Conservation (phyloP, 1,140 invertebrate genomes). For the Thaumetopoea pityocampa region DNA sequence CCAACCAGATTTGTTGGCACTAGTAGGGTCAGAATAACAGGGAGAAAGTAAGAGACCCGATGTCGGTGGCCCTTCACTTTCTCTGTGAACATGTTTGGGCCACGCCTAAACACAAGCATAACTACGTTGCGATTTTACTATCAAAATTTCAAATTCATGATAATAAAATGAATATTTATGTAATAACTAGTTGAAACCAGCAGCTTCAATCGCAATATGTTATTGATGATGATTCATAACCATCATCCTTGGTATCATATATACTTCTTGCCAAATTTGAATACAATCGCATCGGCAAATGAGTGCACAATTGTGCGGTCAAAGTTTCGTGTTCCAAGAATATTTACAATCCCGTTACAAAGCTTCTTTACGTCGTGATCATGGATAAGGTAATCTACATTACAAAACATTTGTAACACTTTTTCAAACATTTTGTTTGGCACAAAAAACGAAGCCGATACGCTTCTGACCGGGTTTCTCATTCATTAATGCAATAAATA, state of each 20-base stretch:
- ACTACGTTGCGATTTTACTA: constrained; percentile 8
- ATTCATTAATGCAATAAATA: constrained; percentile 5
- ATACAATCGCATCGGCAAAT: no score
- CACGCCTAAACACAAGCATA: constrained; percentile 23
- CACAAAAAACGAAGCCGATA: constrained; percentile 1
- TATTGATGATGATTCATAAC: no score
- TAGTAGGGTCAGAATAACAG: constrained; percentile 19
- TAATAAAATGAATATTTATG: no score
- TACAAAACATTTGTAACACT: constrained; percentile 11
- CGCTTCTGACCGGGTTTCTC: constrained; percentile 9
- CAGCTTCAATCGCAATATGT: no score
- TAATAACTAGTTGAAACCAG: no score
- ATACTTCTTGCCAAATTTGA: no score
- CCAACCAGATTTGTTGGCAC: constrained; percentile 4
- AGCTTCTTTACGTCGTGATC: constrained; percentile 2
- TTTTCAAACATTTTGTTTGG: constrained; percentile 10
- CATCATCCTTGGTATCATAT: no score
- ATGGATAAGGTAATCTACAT: constrained; percentile 11
- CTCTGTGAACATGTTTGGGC: constrained; percentile 31
- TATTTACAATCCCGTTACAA: background rate
- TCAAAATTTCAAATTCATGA: constrained; percentile 8
- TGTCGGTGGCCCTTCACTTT: constrained; percentile 52
- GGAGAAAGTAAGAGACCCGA: constrained; percentile 47
- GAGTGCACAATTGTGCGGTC: no score
- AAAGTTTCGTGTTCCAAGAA: no score